These are phyloP conservation scores for Setophaga kirtlandii DNA, from an alignment of 2,113 vertebrate genomes.

Conservation along the genomic window DNA sequence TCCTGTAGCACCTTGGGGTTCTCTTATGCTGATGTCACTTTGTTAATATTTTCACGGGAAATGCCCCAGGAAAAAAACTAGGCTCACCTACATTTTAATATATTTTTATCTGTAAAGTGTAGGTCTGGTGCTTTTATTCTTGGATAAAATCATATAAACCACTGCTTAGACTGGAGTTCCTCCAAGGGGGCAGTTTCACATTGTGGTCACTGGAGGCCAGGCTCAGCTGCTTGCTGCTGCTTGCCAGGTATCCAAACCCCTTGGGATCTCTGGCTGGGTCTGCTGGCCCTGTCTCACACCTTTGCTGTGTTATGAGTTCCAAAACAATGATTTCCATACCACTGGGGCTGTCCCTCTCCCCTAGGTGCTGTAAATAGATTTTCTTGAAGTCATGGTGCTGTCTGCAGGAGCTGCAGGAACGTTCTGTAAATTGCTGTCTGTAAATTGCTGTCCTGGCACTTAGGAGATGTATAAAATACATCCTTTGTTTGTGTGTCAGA, in stretches of 20 bases:
- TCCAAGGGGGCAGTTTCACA: background rate
- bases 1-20: background rate
- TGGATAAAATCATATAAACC: background rate
- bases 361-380: background rate
- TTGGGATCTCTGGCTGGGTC: background rate
- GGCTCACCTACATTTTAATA: background rate
- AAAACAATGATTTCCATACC: background rate
- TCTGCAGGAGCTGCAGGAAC: background rate
- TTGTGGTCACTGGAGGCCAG: background rate
- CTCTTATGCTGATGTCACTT: background rate
- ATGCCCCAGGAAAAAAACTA: background rate
- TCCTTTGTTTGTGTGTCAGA: background rate
- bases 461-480: background rate
- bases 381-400: background rate
- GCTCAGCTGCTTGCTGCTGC: background rate
- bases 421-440: background rate
- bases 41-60: background rate
- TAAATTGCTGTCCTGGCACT: background rate
- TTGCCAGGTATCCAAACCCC: background rate
- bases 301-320: background rate
- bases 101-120: background rate
- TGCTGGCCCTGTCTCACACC: rapidly evolving
- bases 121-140: background rate
- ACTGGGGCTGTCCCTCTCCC: background rate
- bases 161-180: background rate